phyloP scores from a whole-genome alignment of 92 coral and sea anemone species.

The Paragorgia papillata region DNA sequence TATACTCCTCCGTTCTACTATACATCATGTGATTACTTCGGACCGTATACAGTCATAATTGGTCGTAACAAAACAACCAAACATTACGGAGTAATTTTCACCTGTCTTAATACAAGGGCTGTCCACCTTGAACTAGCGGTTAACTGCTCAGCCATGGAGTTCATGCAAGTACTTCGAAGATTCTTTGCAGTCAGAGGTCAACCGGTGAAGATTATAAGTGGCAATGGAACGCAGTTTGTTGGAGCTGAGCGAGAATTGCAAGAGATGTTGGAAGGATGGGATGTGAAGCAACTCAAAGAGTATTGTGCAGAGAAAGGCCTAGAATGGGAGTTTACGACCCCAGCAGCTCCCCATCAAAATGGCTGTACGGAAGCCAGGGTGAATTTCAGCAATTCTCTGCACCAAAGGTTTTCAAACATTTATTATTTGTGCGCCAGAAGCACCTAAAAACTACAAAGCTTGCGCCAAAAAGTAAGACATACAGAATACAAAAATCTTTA shows the following conservation, averaged over 20 bases:
- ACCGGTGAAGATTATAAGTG: constrained; percentile 56
- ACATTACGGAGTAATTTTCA: constrained; percentile 33
- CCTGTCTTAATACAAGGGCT: constrained; percentile 46
- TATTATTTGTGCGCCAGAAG: too few species aligned
- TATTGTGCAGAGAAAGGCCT: constrained; percentile 60
- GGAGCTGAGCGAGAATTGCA: constrained; percentile 61
- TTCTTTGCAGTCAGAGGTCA: constrained; percentile 60
- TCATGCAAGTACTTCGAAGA: constrained; percentile 62
- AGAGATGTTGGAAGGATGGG: constrained; percentile 49
- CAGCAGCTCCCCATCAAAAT: constrained; percentile 60
- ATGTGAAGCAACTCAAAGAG: constrained; percentile 38
- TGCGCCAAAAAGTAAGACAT: too few species aligned
- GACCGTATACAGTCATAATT: constrained; percentile 54
- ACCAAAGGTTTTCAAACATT: too few species aligned
- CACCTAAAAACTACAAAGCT: too few species aligned
- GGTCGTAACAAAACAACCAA: constrained; percentile 28
- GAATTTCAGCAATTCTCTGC: too few species aligned
- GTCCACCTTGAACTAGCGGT: constrained; percentile 69
- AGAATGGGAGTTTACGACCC: constrained; percentile 60
- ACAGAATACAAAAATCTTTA: too few species aligned
- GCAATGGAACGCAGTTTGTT: constrained; percentile 61
- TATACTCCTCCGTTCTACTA: constrained; percentile 61
- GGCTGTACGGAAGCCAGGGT: constrained; percentile 57
- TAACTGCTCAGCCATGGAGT: constrained; percentile 58
- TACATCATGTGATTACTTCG: constrained; percentile 68